A percentile compares a stretch with the other conserved stretches of the same genome.
Evolutionary conservation across 2,888 invertebrate genomes (phyloP).

Genomic region (Mimumesa dahlbomi): DNA sequence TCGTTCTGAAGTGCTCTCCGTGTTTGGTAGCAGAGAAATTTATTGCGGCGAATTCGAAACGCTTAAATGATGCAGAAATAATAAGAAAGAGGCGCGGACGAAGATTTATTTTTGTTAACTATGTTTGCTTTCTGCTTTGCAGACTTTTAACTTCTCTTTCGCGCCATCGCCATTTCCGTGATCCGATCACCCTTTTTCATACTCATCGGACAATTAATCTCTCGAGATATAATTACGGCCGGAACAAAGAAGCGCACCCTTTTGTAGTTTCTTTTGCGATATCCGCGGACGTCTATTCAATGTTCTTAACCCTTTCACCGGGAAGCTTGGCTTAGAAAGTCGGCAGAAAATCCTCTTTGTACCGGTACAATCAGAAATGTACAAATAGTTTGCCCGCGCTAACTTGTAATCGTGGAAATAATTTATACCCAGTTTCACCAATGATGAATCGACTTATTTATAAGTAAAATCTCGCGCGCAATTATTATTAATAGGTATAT

Average conservation of each 20-base stretch:
- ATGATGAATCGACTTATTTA: slow-evolving; percentile 10
- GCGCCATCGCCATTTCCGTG: neutral
- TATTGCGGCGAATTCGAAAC: too few relatives aligned
- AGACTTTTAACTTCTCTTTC: too few relatives aligned
- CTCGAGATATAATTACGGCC: neutral
- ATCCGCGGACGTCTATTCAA: neutral
- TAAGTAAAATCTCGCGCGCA: slow-evolving; percentile 3
- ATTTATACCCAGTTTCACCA: slow-evolving; percentile 28
- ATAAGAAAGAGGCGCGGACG: too few relatives aligned
- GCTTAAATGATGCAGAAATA: too few relatives aligned
- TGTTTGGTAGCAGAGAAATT: too few relatives aligned
- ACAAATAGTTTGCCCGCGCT: neutral
- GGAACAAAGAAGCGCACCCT: slow-evolving; percentile 8
- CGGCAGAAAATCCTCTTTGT: slow-evolving; percentile 20
- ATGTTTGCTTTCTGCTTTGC: too few relatives aligned
- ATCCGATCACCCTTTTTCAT: neutral
- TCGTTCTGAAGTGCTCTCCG: too few relatives aligned
- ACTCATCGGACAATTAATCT: neutral
- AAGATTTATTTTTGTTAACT: too few relatives aligned
- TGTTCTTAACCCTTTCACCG: slow-evolving; percentile 35
- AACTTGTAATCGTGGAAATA: slow-evolving; percentile 14
- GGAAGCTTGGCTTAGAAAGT: slow-evolving; percentile 28
- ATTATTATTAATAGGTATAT: neutral
- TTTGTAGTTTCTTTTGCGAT: slow-evolving; percentile 13
- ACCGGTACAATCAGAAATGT: neutral